Percentiles rank a stretch among this genome's conserved stretches.
Evolutionary conservation across 2,113 vertebrate genomes (phyloP).

Genomic region (Ginglymostoma cirratum): DNA sequence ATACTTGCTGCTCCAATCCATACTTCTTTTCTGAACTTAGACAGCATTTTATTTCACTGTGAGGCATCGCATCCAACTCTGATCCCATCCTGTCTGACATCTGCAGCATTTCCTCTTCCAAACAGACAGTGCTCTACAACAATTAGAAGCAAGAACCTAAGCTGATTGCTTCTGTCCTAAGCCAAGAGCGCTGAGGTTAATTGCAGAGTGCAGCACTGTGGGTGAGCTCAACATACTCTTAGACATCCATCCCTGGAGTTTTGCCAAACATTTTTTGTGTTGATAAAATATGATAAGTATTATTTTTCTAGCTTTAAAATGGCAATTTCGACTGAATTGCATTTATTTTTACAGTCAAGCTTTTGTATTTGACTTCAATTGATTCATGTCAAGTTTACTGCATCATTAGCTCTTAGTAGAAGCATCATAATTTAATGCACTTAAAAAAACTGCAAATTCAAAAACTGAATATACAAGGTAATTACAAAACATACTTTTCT

Average conservation of each 20-base stretch:
- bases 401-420: background rate
- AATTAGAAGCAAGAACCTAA: background rate
- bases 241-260: background rate
- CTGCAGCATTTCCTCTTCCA: background rate
- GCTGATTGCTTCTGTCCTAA: background rate
- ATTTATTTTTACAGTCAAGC: background rate
- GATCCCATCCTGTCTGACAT: background rate
- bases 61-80: background rate
- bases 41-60: background rate
- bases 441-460: background rate
- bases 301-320: background rate
- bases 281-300: background rate
- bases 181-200: background rate
- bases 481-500: background rate
- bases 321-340: background rate
- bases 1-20: background rate
- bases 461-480: background rate
- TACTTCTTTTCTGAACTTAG: background rate
- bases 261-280: background rate
- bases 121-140: background rate
- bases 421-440: background rate
- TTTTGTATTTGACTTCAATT: background rate
- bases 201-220: background rate
- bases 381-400: background rate
- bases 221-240: background rate